These are phyloP conservation scores for Euzetes globulus DNA, from an alignment of 2,888 invertebrate species.

Conservation along the genomic window DNA sequence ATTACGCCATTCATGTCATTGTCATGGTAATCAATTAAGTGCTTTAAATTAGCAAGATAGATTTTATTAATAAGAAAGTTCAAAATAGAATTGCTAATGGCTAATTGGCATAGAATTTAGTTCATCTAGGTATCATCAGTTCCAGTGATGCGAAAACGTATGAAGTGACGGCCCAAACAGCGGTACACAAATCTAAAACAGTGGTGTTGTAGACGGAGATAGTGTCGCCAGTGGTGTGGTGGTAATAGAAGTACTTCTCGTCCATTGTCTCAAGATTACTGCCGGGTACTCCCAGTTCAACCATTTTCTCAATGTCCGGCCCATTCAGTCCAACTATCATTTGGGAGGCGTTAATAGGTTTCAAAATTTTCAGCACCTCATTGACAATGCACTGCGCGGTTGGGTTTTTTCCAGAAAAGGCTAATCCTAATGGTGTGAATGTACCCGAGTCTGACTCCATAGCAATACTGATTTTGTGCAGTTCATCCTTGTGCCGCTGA, in stretches of 20 bases:
- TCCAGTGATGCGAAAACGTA: constrained; percentile 66
- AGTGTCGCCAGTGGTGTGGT: constrained; percentile 70
- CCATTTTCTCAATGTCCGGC: constrained; percentile 45
- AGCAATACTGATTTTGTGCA: constrained; percentile 61
- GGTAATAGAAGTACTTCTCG: constrained; percentile 65
- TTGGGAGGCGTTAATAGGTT: constrained; percentile 59
- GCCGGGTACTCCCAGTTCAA: constrained; percentile 60
- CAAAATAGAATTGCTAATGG: too few species aligned
- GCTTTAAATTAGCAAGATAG: too few species aligned
- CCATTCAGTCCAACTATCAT: constrained; percentile 42
- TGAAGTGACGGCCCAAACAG: constrained; percentile 67
- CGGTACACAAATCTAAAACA: constrained; percentile 63
- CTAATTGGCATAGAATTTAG: too few species aligned
- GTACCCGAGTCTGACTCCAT: constrained; percentile 79
- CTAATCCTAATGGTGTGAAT: constrained; percentile 63
- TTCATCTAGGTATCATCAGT: constrained; percentile 33
- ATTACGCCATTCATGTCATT: too few species aligned
- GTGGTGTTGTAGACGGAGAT: constrained; percentile 65
- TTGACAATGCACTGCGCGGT: constrained; percentile 51
- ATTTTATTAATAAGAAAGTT: too few species aligned
- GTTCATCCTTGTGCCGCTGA: constrained; percentile 53
- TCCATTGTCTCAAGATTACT: constrained; percentile 61
- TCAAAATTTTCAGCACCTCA: constrained; percentile 60
- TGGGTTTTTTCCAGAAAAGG: constrained; percentile 57
- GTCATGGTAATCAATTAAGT: too few species aligned